Evolutionary conservation across 2,888 invertebrate genomes (phyloP), one percentile per base, ranked within the genome.

Genomic region (Mamestra brassicae): DNA sequence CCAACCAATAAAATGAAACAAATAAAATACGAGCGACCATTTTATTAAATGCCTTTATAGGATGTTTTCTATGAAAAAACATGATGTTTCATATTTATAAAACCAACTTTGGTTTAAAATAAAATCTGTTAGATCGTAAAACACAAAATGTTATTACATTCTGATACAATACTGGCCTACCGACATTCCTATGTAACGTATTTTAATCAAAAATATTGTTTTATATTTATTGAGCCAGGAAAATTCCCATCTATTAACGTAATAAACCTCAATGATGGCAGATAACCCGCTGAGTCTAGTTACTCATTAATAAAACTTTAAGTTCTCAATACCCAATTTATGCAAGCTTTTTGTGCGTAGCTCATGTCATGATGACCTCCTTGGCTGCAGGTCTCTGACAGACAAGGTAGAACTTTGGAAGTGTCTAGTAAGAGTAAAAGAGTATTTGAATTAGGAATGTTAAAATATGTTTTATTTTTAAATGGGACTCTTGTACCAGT

Each of bases 141-240:
- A 74, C 3, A n/a, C 17, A 52, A 50, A 42, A 63, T 36, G 3
- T 73, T 50, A 74, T 62, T 38, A 74, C n/a, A n/a, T 63, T 73
- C 11, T 36, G 13, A 50, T 72, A 36, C 17, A 6, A 15, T 34
- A 7, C 26, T 55, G 3, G 17, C 3, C 0, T 17, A 42, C 50
- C 10, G 17, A 26, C 11, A 50, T 15, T 34, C 34, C 15, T 57
- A 1, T 47, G 17, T 8, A 6, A 38, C 1, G 26, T 26, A 17
- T 38, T 26, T 57, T 17, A 13, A 38, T 38, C 38, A 68, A 57
- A 50, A 42, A 68, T 13, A 17, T 47, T 17, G 3, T 52, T 5
- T 36, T 52, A 6, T 52, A 13, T 63, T 34, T 63, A 34, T 45
- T 55, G 6, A 47, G 26, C 15, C 5, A 45, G 13, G n/a, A 5